Conservation (phyloP, 2,888 invertebrate genomes). For the Drosophila fungiperda region DNA sequence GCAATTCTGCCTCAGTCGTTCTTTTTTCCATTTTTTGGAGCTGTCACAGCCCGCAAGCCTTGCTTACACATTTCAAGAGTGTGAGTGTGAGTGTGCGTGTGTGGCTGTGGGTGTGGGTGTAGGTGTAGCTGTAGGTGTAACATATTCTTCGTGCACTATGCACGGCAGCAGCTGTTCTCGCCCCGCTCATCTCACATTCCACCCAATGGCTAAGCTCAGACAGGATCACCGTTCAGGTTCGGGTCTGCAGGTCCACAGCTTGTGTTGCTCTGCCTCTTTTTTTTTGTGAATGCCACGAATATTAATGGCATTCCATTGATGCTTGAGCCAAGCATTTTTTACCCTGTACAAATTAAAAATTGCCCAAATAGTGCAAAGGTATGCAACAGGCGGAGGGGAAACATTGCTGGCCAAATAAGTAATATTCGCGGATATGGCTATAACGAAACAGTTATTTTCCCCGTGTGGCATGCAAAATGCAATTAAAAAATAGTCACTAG, state of each 20-base stretch:
- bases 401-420: background rate
- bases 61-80: slow-evolving; percentile 37
- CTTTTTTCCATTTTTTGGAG: background rate
- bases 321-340: slow-evolving; percentile 49
- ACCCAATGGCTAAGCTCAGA: background rate
- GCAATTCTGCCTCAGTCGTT: slow-evolving; percentile 14
- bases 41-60: slow-evolving; percentile 32
- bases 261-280: slow-evolving; percentile 2
- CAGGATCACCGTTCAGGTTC: background rate
- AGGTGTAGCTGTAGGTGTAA: slow-evolving; percentile 34
- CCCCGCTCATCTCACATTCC: slow-evolving; percentile 4
- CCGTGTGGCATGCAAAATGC: background rate
- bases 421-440: background rate
- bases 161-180: slow-evolving; percentile 66
- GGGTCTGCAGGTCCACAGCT: slow-evolving; percentile 23
- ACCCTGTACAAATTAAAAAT: background rate
- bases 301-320: slow-evolving; percentile 76
- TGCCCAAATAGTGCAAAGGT: background rate
- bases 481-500: background rate
- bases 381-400: background rate
- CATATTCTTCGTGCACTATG: slow-evolving; percentile 56
- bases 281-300: slow-evolving; percentile 54
- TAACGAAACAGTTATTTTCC: background rate
- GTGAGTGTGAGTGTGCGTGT: slow-evolving; percentile 20
- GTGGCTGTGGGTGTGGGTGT: slow-evolving; percentile 17